phyloP scores from a whole-genome alignment of 2,888 invertebrate genomes.

The Sinotaia quadrata region DNA sequence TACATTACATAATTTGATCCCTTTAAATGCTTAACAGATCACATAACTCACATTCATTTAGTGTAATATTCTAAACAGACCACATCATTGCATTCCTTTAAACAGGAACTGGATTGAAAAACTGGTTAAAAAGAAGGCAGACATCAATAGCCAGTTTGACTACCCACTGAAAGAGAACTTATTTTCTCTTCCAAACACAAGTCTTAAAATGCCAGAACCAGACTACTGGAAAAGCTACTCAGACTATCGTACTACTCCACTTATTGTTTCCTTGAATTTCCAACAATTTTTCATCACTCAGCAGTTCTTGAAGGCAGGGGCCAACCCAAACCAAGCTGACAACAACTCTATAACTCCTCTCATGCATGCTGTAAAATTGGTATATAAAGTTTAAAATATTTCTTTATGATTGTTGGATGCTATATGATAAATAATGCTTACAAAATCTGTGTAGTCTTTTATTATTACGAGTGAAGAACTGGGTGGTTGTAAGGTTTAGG shows the following conservation, averaged over 20 bases:
- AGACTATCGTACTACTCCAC: constrained; percentile 27
- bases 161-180: constrained; percentile 24
- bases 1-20: too few species aligned
- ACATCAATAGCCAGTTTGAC: constrained; percentile 31
- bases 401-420: not conserved
- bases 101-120: constrained; percentile 30
- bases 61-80: too few species aligned
- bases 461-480: not conserved
- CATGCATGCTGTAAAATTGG: constrained; percentile 68
- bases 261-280: constrained; percentile 31
- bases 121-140: constrained; percentile 22
- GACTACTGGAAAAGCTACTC: constrained; percentile 36
- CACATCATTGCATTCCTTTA: too few species aligned
- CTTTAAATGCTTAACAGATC: too few species aligned
- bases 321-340: constrained; percentile 64
- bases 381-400: constrained; percentile 28
- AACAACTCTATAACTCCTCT: constrained; percentile 59
- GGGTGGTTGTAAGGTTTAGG: not conserved
- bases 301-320: constrained; percentile 56
- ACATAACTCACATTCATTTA: too few species aligned
- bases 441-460: not conserved
- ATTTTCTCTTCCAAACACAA: constrained; percentile 5
- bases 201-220: constrained; percentile 19
- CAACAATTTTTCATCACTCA: constrained; percentile 29
- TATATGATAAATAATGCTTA: not conserved